Evolutionary conservation across 2,113 vertebrate genomes (phyloP).

Genomic region (Saguinus midas): DNA sequence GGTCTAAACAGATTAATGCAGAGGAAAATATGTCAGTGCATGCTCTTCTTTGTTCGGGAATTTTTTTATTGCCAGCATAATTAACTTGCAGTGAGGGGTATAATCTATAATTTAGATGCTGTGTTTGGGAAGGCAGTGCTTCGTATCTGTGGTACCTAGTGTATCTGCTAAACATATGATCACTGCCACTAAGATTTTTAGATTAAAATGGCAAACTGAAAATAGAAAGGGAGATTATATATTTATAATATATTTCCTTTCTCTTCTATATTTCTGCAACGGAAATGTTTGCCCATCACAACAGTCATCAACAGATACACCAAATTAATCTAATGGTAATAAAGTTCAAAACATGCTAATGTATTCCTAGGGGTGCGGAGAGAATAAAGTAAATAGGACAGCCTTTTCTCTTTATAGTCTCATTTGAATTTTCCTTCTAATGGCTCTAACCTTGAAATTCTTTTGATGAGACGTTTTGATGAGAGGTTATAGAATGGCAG

Average conservation of each 20-base stretch:
- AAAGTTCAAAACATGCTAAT: neutral
- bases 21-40: constrained; percentile 29
- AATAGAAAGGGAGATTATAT: neutral
- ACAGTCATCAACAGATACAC: neutral
- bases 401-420: neutral
- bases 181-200: constrained; percentile 38
- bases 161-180: constrained; percentile 42
- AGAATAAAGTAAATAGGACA: neutral
- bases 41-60: constrained; percentile 7
- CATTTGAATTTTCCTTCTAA: neutral
- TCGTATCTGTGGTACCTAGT: neutral
- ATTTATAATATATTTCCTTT: constrained; percentile 47
- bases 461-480: neutral
- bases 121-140: constrained; percentile 47
- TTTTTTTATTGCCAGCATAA: constrained; percentile 23
- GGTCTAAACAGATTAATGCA: neutral
- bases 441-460: neutral
- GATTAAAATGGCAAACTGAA: constrained; percentile 49
- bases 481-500: neutral
- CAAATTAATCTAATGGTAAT: constrained; percentile 48
- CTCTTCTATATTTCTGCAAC: neutral
- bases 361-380: neutral
- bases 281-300: constrained; percentile 10
- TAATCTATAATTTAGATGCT: constrained; percentile 58
- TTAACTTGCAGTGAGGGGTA: constrained; percentile 9